Conservation (phyloP, 1,140 invertebrate species). For the Drosophila orena region DNA sequence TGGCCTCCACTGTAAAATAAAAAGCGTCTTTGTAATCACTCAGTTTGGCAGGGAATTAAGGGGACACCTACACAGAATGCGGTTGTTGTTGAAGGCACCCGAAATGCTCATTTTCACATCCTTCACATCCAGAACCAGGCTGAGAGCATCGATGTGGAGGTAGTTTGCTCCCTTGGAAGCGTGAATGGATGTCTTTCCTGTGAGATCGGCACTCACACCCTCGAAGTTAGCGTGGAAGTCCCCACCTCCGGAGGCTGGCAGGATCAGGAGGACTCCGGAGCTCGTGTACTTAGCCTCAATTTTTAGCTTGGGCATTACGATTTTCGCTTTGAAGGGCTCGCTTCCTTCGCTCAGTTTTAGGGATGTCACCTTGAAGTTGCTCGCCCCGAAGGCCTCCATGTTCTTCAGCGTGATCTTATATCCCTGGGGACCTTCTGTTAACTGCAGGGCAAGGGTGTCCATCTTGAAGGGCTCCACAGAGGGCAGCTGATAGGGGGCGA, state of each 20-base stretch:
- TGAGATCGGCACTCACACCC: conserved; percentile 87
- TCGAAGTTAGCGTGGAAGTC: conserved; percentile 89
- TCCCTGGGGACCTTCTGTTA: conserved; percentile 89
- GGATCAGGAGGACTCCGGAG: conserved; percentile 89
- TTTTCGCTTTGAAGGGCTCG: conserved; percentile 88
- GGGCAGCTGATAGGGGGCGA: conserved; percentile 85
- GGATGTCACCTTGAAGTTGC: conserved; percentile 88
- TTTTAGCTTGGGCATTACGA: conserved; percentile 88
- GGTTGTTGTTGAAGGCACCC: conserved; percentile 89
- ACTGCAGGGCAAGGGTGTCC: conserved; percentile 88
- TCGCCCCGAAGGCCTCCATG: conserved; percentile 89
- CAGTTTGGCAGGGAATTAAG: background rate
- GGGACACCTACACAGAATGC: conserved; percentile 88
- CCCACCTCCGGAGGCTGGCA: conserved; percentile 90
- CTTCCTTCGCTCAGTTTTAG: conserved; percentile 87
- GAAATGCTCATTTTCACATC: conserved; percentile 88
- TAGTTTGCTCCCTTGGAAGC: conserved; percentile 86
- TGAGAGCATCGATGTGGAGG: conserved; percentile 88
- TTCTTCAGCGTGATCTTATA: conserved; percentile 89
- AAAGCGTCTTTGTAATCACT: background rate
- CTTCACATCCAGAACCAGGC: conserved; percentile 88
- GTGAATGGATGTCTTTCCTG: conserved; percentile 86
- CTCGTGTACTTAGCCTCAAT: conserved; percentile 90
- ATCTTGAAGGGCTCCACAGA: conserved; percentile 90
- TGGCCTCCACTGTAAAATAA: conserved; percentile 88